Evolutionary conservation across 2,888 invertebrate species (phyloP), one percentile per base, ranked within the genome.

Genomic region (Drosophila acutilabella): DNA sequence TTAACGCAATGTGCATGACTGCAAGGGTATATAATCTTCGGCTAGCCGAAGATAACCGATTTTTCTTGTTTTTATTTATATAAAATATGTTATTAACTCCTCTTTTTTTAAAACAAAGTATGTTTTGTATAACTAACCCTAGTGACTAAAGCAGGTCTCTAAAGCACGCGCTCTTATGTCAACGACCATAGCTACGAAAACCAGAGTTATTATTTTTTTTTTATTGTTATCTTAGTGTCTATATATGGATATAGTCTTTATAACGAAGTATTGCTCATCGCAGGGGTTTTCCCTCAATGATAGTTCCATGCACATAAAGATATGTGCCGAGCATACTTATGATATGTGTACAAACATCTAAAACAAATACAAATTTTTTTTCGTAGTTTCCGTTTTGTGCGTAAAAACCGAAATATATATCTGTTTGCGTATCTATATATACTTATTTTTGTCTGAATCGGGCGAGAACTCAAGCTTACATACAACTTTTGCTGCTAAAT

Each of bases 381-480:
- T 59, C n/a, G 52, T 41, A 68, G 76, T 86, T 82, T 83, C 83
- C 83, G 83, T 70, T 78, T 80, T 54, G 64, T 59, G 51, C 51
- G 20, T 69, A 41, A 56, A 65, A 74, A 81, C 38, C 53, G 64
- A 74, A 81, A 64, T 78, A 20, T 20, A 14, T 52, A 23, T 23
- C 6, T 6, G 23, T 23, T 6, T 6, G 0, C 23, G 23, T 23
- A 23, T 23, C 6, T 26, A 14, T 51, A 8, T 8, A 51, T 30
- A n/a, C 13, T 23, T 36, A 4, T 18, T 13, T 4, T 3, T 36
- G 16, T 30, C 30, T 20, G n/a, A 18, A 8, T 20, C 4, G 26
- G 70, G 50, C 66, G 51, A 68, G 62, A 73, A 69, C 50, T 64
- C 40, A 13, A 4, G 13, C 36, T 11, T 36, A 74, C 51, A 71